These are phyloP conservation scores for Gobio occitaniae DNA, from an alignment of 2,797 vertebrate species.

Conservation along the genomic window DNA sequence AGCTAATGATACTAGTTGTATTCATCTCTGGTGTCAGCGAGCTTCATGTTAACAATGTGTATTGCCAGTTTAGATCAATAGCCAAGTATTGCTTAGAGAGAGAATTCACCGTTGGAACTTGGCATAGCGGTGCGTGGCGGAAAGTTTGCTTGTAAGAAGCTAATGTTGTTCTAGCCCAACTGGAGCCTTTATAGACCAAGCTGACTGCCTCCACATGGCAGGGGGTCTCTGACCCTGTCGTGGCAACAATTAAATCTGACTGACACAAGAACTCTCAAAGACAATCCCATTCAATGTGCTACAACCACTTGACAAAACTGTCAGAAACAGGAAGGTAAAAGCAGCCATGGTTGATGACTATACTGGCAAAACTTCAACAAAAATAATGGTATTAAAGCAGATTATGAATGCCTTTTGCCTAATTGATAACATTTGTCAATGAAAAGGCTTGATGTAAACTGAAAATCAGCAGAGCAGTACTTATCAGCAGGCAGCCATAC, in stretches of 20 bases:
- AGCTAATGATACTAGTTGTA: background rate
- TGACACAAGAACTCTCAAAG: constrained; percentile 25
- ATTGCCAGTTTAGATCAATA: constrained; percentile 18
- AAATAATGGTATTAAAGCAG: constrained; percentile 38
- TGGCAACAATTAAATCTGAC: constrained; percentile 51
- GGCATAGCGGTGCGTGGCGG: constrained; percentile 44
- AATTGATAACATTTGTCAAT: constrained; percentile 35
- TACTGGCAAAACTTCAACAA: constrained; percentile 20
- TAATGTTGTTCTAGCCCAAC: constrained; percentile 70
- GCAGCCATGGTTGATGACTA: constrained; percentile 30
- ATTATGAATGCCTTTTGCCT: constrained; percentile 22
- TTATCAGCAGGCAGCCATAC: constrained; percentile 55
- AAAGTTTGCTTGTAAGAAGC: constrained; percentile 53
- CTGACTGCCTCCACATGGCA: constrained; percentile 61
- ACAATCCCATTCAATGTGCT: constrained; percentile 44
- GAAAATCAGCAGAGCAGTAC: constrained; percentile 42
- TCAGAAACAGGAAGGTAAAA: constrained; percentile 38
- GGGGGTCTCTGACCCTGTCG: constrained; percentile 52
- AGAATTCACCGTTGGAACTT: constrained; percentile 20
- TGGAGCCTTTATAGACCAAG: constrained; percentile 63
- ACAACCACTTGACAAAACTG: constrained; percentile 38
- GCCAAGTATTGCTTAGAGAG: constrained; percentile 28
- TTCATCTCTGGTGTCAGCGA: constrained; percentile 9
- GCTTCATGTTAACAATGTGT: constrained; percentile 14
- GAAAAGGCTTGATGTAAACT: constrained; percentile 26